phyloP scores from a whole-genome alignment of 2,113 vertebrate species.

The Vombatus ursinus region DNA sequence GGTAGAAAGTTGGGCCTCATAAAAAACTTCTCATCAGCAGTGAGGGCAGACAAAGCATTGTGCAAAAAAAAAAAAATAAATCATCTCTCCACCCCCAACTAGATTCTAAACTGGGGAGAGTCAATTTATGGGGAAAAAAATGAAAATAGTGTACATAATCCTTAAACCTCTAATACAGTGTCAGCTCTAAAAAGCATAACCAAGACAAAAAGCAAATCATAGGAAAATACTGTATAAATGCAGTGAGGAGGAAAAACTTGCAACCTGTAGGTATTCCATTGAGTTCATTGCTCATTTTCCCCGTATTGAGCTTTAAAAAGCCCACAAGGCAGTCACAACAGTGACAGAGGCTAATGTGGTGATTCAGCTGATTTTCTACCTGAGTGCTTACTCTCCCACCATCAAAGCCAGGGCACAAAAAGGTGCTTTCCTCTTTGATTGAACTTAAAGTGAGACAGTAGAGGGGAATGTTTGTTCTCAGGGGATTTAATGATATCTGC shows the following conservation, averaged over 20 bases:
- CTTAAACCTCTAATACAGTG: background rate
- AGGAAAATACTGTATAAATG: background rate
- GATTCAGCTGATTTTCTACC: background rate
- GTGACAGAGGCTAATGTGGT: background rate
- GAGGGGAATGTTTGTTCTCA: conserved; percentile 18
- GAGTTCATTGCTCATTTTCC: background rate
- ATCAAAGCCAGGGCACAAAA: background rate
- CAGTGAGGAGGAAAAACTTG: background rate
- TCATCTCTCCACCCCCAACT: background rate
- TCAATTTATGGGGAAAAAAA: background rate
- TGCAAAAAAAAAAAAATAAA: background rate
- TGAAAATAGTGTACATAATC: background rate
- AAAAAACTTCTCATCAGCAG: background rate
- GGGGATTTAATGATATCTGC: conserved; percentile 48
- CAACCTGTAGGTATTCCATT: background rate
- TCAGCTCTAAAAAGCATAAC: background rate
- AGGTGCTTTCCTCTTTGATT: conserved; percentile 47
- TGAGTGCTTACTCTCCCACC: conserved; percentile 21
- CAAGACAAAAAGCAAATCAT: background rate
- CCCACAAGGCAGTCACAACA: background rate
- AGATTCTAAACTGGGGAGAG: background rate
- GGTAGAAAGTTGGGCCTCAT: background rate
- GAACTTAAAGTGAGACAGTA: conserved; percentile 51
- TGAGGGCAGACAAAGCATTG: background rate
- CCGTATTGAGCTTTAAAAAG: background rate